Evolutionary conservation across 2,888 invertebrate species (phyloP), one percentile per base, ranked within the genome.

Genomic region (Kuschelorhynchus macadamiae): DNA sequence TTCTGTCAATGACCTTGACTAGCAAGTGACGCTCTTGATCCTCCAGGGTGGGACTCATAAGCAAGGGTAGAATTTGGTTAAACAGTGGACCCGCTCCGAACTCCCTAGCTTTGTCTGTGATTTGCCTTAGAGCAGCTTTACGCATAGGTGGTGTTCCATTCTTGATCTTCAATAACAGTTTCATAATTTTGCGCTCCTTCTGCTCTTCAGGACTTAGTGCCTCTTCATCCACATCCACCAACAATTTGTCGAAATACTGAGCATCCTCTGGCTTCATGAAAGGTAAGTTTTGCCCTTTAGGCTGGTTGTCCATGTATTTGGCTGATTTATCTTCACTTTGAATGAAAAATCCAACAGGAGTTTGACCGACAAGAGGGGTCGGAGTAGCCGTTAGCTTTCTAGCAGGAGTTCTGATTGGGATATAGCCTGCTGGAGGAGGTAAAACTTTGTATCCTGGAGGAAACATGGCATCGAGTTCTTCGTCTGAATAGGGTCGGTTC

Each of bases 211-310:
- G 96, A 55, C 94, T 92, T 36, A 98, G 87, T 0, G 92, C 85
- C 79, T 98, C 97, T 85, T 99, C 99, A 83, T 99, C 99, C 21
- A 99, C 98, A 81, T 99, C 99, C 59, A 97, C 91, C 74, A 99
- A 87, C 72, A 99, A 87, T 85, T 99, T 99, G 85, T 99, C 99
- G 85, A 99, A 99, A 85, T 99, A 99, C 85, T 99, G 99, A 46
- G 99, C 97, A 85, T 98, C 98, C 85, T 99, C 99, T 0, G 99
- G 99, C 84, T 99, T 99, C 92, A 99, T 94, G 82, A 99, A 97
- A 12, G 99, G 99, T 76, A 99, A 87, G 85, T 98, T 98, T 78
- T 89, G 88, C 0, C 79, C 79, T 70, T 79, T 98, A 0, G 99
- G 99, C 85, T 99, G 99, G 81, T 96, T 96, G 83, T 99, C 98